phyloP scores from a whole-genome alignment of 2,888 invertebrate genomes.

The Synergus laeviventris region DNA sequence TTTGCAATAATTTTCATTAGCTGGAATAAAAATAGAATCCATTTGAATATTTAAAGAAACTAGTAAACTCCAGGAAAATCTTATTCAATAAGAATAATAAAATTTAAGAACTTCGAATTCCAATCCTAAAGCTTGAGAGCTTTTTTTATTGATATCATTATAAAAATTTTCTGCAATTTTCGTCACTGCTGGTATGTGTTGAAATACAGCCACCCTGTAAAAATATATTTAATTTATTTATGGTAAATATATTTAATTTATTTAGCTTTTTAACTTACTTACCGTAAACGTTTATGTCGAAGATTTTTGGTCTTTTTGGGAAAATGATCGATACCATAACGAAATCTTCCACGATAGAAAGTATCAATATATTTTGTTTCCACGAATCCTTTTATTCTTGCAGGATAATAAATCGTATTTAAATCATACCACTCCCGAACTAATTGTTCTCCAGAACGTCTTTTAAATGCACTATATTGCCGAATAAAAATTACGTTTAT shows the following conservation, averaged over 20 bases:
- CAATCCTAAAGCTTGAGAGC: conserved; percentile 77
- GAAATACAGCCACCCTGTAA: conserved; percentile 81
- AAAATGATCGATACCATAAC: conserved; percentile 76
- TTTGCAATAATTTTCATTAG: conserved; percentile 82
- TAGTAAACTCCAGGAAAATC: too few species aligned
- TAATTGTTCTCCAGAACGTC: conserved; percentile 58
- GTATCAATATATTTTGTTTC: conserved; percentile 81
- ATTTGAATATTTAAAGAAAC: background rate
- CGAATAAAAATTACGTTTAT: conserved; percentile 86
- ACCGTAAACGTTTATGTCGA: conserved; percentile 68
- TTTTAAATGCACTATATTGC: conserved; percentile 74
- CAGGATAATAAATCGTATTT: conserved; percentile 86
- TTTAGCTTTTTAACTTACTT: conserved; percentile 3
- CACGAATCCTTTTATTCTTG: conserved; percentile 78
- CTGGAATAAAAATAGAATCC: conserved; percentile 72
- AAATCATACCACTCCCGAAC: conserved; percentile 81
- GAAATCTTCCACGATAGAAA: conserved; percentile 82
- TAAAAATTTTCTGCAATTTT: conserved; percentile 64
- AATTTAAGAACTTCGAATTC: conserved; percentile 82
- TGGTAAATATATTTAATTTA: background rate
- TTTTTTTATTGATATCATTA: conserved; percentile 42
- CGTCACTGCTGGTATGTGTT: conserved; percentile 83
- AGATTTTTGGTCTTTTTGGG: conserved; percentile 72
- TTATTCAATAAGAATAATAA: background rate
- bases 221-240: conserved; percentile 76